These are phyloP conservation scores for Argynnis bischoffii DNA, from an alignment of 2,888 invertebrate genomes.

Conservation along the genomic window DNA sequence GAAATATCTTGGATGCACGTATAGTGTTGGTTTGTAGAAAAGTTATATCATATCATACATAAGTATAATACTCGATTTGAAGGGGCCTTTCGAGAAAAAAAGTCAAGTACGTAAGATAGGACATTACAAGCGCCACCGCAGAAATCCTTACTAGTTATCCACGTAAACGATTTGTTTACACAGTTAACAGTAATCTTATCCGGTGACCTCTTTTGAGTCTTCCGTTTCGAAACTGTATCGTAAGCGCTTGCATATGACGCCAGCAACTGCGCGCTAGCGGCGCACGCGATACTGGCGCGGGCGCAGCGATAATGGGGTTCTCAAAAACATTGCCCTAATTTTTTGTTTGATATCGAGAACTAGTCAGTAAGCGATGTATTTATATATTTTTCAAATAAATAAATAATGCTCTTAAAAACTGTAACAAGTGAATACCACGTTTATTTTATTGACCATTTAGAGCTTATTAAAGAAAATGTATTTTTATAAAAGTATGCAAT, in stretches of 20 bases:
- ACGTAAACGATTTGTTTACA: constrained; percentile 81
- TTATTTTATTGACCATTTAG: too few species aligned
- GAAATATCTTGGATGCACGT: background rate
- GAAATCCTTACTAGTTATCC: constrained; percentile 78
- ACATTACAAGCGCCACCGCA: constrained; percentile 66
- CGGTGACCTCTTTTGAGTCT: constrained; percentile 79
- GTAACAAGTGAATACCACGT: too few species aligned
- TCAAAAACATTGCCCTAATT: constrained; percentile 43
- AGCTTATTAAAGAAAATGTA: background rate
- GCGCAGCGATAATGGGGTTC: constrained; percentile 38
- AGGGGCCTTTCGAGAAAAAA: background rate
- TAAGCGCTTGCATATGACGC: constrained; percentile 41
- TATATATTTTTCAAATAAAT: constrained; percentile 20
- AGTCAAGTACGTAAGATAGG: background rate
- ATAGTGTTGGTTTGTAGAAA: too few species aligned
- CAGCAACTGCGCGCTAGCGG: constrained; percentile 32
- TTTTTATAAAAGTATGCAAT: background rate
- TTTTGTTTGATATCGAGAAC: constrained; percentile 38
- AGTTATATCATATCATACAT: too few species aligned
- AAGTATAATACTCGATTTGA: too few species aligned
- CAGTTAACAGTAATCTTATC: constrained; percentile 81
- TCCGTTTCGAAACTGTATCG: constrained; percentile 80
- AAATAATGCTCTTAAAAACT: too few species aligned
- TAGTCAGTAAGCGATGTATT: constrained; percentile 31
- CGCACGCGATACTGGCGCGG: constrained; percentile 29